Evolutionary conservation across 2,888 invertebrate species (phyloP), one percentile per base, ranked within the genome.

Genomic region (Neria commutata): DNA sequence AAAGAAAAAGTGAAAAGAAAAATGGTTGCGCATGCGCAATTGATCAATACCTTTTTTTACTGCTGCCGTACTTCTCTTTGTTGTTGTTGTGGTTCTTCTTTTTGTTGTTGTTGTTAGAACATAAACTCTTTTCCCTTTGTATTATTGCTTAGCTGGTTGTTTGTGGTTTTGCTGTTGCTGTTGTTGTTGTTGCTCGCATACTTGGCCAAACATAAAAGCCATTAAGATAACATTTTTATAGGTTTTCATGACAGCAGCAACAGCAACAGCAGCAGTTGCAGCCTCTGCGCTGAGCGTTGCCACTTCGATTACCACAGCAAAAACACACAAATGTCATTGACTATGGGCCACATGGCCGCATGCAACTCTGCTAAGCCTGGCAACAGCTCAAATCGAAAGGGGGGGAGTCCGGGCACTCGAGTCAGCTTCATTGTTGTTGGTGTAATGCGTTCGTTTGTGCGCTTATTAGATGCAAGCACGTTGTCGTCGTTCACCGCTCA

Each of bases 201-300:
- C 74, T 73, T 75, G 73, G 76, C 76, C 68, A 76, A n/a, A 74
- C 76, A 74, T 76, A 74, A 74, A 74, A 76, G 75, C 74, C 75
- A 75, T 75, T 75, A 75, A 75, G 76, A 75, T 75, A 76, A 75
- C 73, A 75, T 71, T 73, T 72, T 71, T 70, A 69, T 64, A 58
- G 62, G 52, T 60, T 56, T 64, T 64, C 49, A 61, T 55, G 47
- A 45, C 24, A 34, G n/a, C n/a, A 11, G 29, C 29, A 29, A 37
- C 8, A n/a, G 37, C 37, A 8, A 37, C 8, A 37, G n/a, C 6
- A 54, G 49, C 34, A 49, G 29, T 25, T 34, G 25, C 25, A 34
- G 21, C 33, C 10, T 23, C 49, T 29, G 49, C 40, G 42, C 3
- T 37, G 25, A 29, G 37, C n/a, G n/a, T n/a, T n/a, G n/a, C n/a